These are phyloP conservation scores for Tetraodon nigroviridis DNA, from an alignment of 2,113 vertebrate genomes.

Conservation along the genomic window DNA sequence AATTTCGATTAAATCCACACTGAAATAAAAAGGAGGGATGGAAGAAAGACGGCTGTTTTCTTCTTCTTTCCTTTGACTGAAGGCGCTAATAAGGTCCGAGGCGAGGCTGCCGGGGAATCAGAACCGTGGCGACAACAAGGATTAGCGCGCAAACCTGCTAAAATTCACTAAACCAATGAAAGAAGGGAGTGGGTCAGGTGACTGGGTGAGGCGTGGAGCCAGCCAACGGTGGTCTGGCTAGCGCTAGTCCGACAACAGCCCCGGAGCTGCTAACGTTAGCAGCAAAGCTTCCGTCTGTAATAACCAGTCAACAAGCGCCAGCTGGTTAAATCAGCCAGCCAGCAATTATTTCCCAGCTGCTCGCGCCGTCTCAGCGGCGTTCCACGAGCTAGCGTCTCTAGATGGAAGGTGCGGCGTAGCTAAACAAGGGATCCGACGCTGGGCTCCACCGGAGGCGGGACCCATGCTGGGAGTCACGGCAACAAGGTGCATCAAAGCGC, in stretches of 20 bases:
- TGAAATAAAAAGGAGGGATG: conserved; percentile 38
- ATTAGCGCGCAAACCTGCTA: no score
- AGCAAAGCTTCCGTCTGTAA: conserved; percentile 19
- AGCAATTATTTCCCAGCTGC: conserved; percentile 56
- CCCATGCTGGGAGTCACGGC: conserved; percentile 40
- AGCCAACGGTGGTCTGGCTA: no score
- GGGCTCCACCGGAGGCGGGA: neutral
- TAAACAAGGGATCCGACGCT: no score
- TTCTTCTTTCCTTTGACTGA: conserved; percentile 14
- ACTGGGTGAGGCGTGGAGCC: no score
- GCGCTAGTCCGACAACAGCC: no score
- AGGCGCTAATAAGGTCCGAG: conserved; percentile 18
- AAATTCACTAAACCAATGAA: neutral
- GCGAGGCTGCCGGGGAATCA: neutral
- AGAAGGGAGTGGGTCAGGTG: no score
- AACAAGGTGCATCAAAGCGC: conserved; percentile 51
- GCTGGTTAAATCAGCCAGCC: conserved; percentile 35
- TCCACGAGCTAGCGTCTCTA: conserved; percentile 1
- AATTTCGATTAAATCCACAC: conserved; percentile 75
- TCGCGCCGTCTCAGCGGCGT: conserved; percentile 28
- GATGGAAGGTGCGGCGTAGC: no score
- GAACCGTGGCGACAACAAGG: no score
- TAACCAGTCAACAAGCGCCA: conserved; percentile 4
- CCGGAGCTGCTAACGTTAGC: neutral
- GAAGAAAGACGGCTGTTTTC: conserved; percentile 13